Percentiles rank a stretch among this genome's conserved stretches.
Conservation (phyloP, 2,888 invertebrate genomes). For the Aporophyla nigra region DNA sequence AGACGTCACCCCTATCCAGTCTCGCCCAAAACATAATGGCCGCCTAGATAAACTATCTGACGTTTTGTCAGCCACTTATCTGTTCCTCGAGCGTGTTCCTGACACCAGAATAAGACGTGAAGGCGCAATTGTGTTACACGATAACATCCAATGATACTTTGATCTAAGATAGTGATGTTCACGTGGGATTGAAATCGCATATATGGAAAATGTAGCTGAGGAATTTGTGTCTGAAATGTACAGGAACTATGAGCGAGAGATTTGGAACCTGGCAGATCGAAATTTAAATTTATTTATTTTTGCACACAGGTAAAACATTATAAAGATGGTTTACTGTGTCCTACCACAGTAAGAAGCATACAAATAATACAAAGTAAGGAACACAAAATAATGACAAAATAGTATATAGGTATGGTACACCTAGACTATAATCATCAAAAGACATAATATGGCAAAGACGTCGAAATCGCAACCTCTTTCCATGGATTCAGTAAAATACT, state of each 20-base stretch:
- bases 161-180: slow-evolving; percentile 37
- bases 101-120: slow-evolving; percentile 47
- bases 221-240: background rate
- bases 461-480: no score
- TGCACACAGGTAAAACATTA: background rate
- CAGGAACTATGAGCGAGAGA: background rate
- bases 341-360: background rate
- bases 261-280: background rate
- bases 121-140: slow-evolving; percentile 26
- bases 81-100: slow-evolving; percentile 35
- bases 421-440: background rate
- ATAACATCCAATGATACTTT: slow-evolving; percentile 42
- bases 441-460: background rate
- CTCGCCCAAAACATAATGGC: background rate
- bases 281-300: background rate
- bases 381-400: background rate
- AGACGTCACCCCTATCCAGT: background rate
- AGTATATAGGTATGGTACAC: background rate
- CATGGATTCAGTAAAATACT: no score
- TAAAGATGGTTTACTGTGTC: background rate
- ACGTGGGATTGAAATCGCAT: slow-evolving; percentile 17
- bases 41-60: slow-evolving; percentile 55
- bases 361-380: background rate
- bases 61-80: slow-evolving; percentile 59
- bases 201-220: background rate